Percentiles rank a stretch among this genome's conserved stretches.
Conservation (phyloP, 2,888 invertebrate species). For the Theodoxus fluviatilis region DNA sequence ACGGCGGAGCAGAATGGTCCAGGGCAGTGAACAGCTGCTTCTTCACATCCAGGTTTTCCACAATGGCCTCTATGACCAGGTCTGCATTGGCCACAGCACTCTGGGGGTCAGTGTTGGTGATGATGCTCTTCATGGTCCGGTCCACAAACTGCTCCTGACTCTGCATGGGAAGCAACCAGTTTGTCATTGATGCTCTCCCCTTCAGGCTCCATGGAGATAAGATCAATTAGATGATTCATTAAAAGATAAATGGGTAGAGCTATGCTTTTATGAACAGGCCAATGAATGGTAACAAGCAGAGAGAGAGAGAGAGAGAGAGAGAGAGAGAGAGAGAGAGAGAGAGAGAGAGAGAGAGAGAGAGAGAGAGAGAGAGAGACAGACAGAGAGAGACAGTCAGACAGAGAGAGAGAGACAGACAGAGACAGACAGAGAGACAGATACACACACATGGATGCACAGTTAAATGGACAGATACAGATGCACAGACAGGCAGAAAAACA, state of each 20-base stretch:
- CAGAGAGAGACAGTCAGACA: no score
- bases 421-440: no score
- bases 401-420: no score
- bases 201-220: neutral
- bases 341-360: no score
- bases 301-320: no score
- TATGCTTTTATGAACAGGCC: neutral
- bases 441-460: no score
- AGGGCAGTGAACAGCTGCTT: slow-evolving; percentile 77
- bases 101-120: slow-evolving; percentile 72
- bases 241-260: neutral
- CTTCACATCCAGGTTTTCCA: slow-evolving; percentile 81
- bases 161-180: slow-evolving; percentile 30
- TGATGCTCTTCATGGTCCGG: slow-evolving; percentile 73
- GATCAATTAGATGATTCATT: neutral
- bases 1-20: slow-evolving; percentile 72
- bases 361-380: no score
- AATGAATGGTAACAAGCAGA: neutral
- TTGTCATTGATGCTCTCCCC: neutral
- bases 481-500: no score
- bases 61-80: slow-evolving; percentile 84
- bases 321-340: no score
- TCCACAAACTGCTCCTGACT: slow-evolving; percentile 73
- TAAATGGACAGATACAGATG: no score
- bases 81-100: slow-evolving; percentile 75